Percentiles rank a stretch among this genome's conserved stretches.
phyloP scores from a whole-genome alignment of 1,140 invertebrate genomes.

The Tetramorium alpestre region DNA sequence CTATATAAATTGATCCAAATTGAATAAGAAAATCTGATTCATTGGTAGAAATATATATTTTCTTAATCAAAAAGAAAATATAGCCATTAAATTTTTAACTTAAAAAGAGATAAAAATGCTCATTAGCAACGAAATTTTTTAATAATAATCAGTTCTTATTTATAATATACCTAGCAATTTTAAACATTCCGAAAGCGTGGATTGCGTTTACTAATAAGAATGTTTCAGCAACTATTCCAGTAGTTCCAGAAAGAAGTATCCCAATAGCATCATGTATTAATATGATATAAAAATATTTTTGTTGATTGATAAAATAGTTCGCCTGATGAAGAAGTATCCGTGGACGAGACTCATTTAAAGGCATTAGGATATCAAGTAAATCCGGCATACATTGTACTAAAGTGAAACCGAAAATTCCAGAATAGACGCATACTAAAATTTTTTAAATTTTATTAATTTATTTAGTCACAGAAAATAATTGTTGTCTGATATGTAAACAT shows the following conservation, averaged over 20 bases:
- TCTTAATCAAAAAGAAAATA: not conserved
- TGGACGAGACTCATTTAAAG: constrained; percentile 39
- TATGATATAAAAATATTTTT: constrained; percentile 63
- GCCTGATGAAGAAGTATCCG: not conserved
- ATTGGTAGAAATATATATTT: not conserved
- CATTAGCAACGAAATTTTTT: not conserved
- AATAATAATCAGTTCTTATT: not conserved
- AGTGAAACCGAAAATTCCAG: not conserved
- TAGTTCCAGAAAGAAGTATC: constrained; percentile 8
- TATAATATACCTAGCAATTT: constrained; percentile 30
- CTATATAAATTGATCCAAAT: not conserved
- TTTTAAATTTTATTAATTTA: not conserved
- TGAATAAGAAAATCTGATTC: not conserved
- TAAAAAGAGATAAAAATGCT: not conserved
- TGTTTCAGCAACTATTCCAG: constrained; percentile 63
- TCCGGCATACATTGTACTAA: not conserved
- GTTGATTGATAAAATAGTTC: constrained; percentile 32
- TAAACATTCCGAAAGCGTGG: constrained; percentile 29
- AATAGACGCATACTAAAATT: not conserved
- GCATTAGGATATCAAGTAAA: not conserved
- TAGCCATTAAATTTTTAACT: not conserved
- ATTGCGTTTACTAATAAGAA: not conserved
- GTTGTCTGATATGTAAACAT: not conserved
- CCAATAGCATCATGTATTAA: constrained; percentile 52
- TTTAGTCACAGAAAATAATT: not conserved